Conservation (phyloP, 2,113 vertebrate genomes). For the Calonectris borealis region DNA sequence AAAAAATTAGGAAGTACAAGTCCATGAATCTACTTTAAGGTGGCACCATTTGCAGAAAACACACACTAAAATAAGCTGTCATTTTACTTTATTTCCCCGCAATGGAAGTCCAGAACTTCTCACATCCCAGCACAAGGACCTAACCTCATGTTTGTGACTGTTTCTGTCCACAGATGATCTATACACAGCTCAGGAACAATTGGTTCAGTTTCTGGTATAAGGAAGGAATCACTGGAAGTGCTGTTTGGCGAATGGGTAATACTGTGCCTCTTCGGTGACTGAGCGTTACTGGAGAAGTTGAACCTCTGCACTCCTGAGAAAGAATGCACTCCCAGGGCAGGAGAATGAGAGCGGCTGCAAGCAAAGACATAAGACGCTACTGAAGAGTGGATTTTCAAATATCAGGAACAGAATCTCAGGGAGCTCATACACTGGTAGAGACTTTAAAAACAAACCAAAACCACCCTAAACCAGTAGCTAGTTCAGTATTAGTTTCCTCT, state of each 20-base stretch:
- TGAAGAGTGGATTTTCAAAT: background rate
- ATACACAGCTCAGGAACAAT: constrained; percentile 94
- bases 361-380: background rate
- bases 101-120: background rate
- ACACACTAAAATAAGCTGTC: background rate
- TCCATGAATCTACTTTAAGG: background rate
- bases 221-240: constrained; percentile 78
- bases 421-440: background rate
- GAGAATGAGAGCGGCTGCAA: constrained; percentile 92
- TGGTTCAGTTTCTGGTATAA: constrained; percentile 86
- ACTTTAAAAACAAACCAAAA: background rate
- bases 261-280: constrained; percentile 81
- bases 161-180: constrained; percentile 95
- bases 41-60: background rate
- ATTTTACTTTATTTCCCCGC: background rate
- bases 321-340: constrained; percentile 90
- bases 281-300: constrained; percentile 84
- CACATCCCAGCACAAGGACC: background rate
- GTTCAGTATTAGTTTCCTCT: background rate
- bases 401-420: background rate
- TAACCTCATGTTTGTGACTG: constrained; percentile 77
- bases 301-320: constrained; percentile 90
- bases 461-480: background rate
- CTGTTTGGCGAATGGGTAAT: constrained; percentile 84
- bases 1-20: background rate